Base-by-base conservation (phyloP, 2,113 vertebrate genomes). In the Entelurus aequoreus region DNA sequence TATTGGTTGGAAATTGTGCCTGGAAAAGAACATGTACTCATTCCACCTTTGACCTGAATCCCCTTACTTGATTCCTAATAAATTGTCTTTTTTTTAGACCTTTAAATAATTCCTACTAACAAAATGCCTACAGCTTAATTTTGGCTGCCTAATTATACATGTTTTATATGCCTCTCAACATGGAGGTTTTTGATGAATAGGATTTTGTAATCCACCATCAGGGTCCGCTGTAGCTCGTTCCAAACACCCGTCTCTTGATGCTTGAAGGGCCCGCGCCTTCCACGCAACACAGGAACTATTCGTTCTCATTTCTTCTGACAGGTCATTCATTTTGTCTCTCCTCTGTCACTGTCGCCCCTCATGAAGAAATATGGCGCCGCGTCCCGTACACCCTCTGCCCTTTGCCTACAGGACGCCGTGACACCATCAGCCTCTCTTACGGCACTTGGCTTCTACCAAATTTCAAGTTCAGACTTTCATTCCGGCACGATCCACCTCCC, bases 361-460 rank as follows among this genome's bases (percentile, higher is more conserved):
- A 90, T 90, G 87, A 90, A 92, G 89, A 92, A 91, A 89, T 90
- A 92, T 91, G 79, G 80, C 83, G 77, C 83, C 65, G 77, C 63
- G 66, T 74, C 74, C 70, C 80, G 65, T 72, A 72, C 78, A 80
- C 67, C 77, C 64, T 70, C 48, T 79, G 83, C 73, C 80, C 84
- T 81, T 74, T 63, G 49, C 69, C 76, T 78, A 83, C 77, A 82
- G 68, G 60, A 70, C 68, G 71, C 62, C 65, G 63, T 40, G 5
- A 54, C 60, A 76, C 72, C 68, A 63, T 11, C 44, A 21, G 51
- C 65, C 2, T 48, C 16, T 55, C 48, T 77, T n/a, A n/a, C n/a
- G n/a, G n/a, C n/a, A n/a, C n/a, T 77, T 46, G 42, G 51, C 9
- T 40, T 60, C 16, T 14, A 19, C 44, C 60, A 54, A 71, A 21